phyloP scores from a whole-genome alignment of 1,140 invertebrate species.

The Diorhabda sublineata region DNA sequence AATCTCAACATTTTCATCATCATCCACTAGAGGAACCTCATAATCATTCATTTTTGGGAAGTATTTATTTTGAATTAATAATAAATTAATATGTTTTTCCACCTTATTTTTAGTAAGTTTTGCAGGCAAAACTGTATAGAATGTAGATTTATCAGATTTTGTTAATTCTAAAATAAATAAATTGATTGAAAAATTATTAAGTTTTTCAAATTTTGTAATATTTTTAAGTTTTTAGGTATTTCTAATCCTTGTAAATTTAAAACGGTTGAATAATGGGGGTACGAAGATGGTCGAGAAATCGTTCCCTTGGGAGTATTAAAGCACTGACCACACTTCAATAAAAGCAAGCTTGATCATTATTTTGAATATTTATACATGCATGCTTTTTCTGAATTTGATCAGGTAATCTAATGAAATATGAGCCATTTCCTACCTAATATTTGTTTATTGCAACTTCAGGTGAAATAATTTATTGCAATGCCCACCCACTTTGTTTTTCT shows the following conservation, averaged over 20 bases:
- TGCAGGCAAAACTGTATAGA: background rate
- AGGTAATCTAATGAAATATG: too few relatives aligned
- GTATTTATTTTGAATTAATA: constrained; percentile 33
- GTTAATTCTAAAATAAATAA: constrained; percentile 3
- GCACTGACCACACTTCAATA: constrained; percentile 24
- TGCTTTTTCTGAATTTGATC: too few relatives aligned
- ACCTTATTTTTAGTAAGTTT: constrained; percentile 28
- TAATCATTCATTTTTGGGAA: constrained; percentile 8
- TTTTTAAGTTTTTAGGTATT: background rate
- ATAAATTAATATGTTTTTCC: constrained; percentile 34
- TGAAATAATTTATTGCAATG: too few relatives aligned
- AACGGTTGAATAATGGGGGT: constrained; percentile 8
- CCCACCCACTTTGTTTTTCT: too few relatives aligned
- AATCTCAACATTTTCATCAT: constrained; percentile 17
- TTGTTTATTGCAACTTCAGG: too few relatives aligned
- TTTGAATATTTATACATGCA: too few relatives aligned
- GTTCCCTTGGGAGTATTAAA: background rate
- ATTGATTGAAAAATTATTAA: constrained; percentile 2
- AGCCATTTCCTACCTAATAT: too few relatives aligned
- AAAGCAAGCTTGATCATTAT: constrained; percentile 24
- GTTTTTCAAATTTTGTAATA: constrained; percentile 1
- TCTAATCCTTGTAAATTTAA: constrained; percentile 11
- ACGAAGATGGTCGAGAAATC: background rate
- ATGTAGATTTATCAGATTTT: constrained; percentile 7
- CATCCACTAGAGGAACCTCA: background rate